Evolutionary conservation across 2,888 invertebrate species (phyloP).

Genomic region (Mesopsocus fuscifrons): DNA sequence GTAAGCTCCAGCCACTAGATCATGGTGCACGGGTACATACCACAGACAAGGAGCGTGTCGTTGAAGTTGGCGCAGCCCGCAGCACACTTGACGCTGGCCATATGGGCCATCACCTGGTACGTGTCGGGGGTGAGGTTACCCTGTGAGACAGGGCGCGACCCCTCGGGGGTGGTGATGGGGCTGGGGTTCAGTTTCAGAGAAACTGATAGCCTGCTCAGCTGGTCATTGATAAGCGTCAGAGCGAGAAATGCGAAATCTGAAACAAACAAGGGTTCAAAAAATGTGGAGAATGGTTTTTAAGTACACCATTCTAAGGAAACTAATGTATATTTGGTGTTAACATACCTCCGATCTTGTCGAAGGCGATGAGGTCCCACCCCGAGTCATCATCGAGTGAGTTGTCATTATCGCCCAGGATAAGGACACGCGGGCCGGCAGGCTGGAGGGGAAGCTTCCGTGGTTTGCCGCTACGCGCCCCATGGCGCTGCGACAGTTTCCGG

Average conservation of each 20-base stretch:
- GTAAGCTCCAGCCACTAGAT: too few species aligned
- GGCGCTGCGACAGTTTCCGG: conserved; percentile 31
- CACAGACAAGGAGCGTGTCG: conserved; percentile 56
- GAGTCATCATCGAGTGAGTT: conserved; percentile 27
- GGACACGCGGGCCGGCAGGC: conserved; percentile 39
- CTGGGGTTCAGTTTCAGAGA: conserved; percentile 9
- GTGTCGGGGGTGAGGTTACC: conserved; percentile 37
- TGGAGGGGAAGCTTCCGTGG: conserved; percentile 29
- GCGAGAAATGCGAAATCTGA: conserved; percentile 4
- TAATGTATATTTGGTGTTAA: too few species aligned
- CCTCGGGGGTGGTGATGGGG: conserved; percentile 6
- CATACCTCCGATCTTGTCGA: conserved; percentile 31
- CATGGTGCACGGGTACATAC: too few species aligned
- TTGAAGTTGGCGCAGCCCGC: conserved; percentile 52
- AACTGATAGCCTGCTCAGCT: conserved; percentile 3
- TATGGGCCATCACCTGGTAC: conserved; percentile 36
- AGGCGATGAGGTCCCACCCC: conserved; percentile 42
- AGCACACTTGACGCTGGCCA: conserved; percentile 51
- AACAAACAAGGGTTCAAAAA: too few species aligned
- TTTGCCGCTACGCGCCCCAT: conserved; percentile 3
- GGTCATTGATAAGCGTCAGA: conserved; percentile 4
- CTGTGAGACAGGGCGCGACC: neutral
- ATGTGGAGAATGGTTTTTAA: too few species aligned
- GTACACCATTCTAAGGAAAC: too few species aligned
- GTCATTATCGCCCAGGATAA: conserved; percentile 33